Conservation (phyloP, 2,113 vertebrate genomes). For the Phaetusa simplex region DNA sequence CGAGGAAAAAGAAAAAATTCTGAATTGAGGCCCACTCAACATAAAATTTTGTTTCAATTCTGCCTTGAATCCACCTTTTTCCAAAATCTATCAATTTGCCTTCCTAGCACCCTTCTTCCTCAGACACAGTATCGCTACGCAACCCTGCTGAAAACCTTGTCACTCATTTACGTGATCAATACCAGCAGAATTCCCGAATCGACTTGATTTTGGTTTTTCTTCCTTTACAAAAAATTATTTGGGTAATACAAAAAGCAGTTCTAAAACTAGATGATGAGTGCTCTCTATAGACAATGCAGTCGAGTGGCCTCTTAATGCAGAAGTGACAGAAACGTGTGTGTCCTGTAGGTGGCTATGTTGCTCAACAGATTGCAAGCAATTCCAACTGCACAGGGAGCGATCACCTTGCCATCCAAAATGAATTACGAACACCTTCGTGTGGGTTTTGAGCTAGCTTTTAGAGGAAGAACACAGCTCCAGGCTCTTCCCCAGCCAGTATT, state of each 20-base stretch:
- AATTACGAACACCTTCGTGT: neutral
- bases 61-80: neutral
- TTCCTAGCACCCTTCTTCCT: neutral
- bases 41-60: neutral
- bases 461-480: neutral
- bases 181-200: neutral
- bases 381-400: neutral
- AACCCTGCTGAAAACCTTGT: neutral
- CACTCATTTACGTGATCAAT: neutral
- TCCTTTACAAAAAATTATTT: neutral
- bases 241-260: neutral
- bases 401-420: neutral
- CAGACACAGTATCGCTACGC: neutral
- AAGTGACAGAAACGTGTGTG: neutral
- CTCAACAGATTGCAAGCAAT: neutral
- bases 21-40: neutral
- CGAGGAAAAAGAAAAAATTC: neutral
- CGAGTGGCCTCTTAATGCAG: neutral
- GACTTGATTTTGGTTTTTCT: neutral
- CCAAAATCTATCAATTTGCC: neutral
- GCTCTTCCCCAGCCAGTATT: neutral
- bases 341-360: slow-evolving; percentile 51
- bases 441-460: neutral
- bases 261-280: neutral
- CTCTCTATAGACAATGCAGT: neutral